These are phyloP conservation scores for Calameuta idolon DNA, from an alignment of 2,888 invertebrate species.

Conservation along the genomic window DNA sequence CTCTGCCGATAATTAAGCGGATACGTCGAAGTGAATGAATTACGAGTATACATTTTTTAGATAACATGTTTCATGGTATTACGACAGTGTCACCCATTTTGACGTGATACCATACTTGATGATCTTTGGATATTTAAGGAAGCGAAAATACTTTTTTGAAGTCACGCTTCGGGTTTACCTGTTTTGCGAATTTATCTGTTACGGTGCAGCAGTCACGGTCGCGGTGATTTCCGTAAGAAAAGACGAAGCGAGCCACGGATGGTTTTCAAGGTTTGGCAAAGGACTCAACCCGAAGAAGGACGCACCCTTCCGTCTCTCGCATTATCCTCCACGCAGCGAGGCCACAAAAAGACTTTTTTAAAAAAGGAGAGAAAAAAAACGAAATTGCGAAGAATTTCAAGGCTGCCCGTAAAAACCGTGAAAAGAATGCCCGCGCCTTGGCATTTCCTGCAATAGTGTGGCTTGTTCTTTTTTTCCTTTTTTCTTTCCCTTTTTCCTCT, in stretches of 20 bases:
- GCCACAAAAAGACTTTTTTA: conserved; percentile 30
- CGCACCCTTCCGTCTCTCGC: conserved; percentile 25
- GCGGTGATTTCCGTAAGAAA: conserved; percentile 2
- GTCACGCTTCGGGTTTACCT: neutral
- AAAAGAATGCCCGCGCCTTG: conserved; percentile 44
- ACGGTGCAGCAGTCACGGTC: neutral
- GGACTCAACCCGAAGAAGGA: conserved; percentile 26
- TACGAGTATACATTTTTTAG: neutral
- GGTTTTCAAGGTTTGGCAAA: conserved; percentile 45
- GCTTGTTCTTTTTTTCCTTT: conserved; percentile 49
- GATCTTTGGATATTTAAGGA: neutral
- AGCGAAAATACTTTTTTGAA: neutral
- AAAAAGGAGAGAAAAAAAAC: conserved; percentile 36
- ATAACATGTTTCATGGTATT: neutral
- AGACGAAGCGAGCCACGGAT: neutral
- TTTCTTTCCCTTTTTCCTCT: conserved; percentile 26
- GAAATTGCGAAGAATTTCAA: conserved; percentile 57
- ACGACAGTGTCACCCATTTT: neutral
- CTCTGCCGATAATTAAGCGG: neutral
- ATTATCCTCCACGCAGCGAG: conserved; percentile 17
- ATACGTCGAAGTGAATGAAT: neutral
- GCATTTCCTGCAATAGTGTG: conserved; percentile 64
- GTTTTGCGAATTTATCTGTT: neutral
- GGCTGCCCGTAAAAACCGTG: conserved; percentile 53
- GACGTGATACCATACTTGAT: neutral